Evolutionary conservation across 2,888 invertebrate species (phyloP), one percentile per base, ranked within the genome.

Genomic region (Pterostichus madidus): DNA sequence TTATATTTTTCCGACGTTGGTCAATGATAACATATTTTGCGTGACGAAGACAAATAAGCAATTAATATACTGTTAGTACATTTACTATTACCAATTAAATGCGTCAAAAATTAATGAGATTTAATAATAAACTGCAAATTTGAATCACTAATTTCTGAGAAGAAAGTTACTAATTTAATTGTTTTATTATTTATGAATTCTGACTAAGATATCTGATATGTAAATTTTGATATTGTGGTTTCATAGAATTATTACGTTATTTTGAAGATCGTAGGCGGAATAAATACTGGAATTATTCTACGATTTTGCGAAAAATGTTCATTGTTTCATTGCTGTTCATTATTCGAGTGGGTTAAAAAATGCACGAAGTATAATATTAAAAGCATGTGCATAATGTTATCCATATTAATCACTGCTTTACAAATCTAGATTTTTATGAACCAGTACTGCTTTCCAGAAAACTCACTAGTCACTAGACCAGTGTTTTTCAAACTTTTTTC

Each of bases 171-270:
- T 44, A 44, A 8, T 71, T 17, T 39, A 71, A 71, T 44, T 71
- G 68, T 71, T 71, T 39, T 71, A 71, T 71, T 71, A 71, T 71
- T 71, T 44, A 71, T 71, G 68, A 71, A 71, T 71, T 71, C 44
- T 44, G 39, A 44, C 44, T 71, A 17, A 71, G 44, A 15, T 44
- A 17, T 17, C 17, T 71, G 68, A 44, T 71, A 71, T 71, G 68
- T 44, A 71, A 71, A 71, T 71, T 64, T 49, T 13, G 13, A 64
- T 35, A 32, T 32, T 32, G 64, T 32, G 13, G 64, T 64, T 64
- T 64, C 32, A 32, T 31, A 35, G 64, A 64, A 32, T 49, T 64
- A 64, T 64, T 64, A 35, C 64, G 64, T 64, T 64, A 64, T 64
- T 35, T 35, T 64, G 64, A 64, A 64, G 35, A 64, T 31, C 35